Evolutionary conservation across 1,140 invertebrate genomes (phyloP).

Genomic region (Pantala flavescens): DNA sequence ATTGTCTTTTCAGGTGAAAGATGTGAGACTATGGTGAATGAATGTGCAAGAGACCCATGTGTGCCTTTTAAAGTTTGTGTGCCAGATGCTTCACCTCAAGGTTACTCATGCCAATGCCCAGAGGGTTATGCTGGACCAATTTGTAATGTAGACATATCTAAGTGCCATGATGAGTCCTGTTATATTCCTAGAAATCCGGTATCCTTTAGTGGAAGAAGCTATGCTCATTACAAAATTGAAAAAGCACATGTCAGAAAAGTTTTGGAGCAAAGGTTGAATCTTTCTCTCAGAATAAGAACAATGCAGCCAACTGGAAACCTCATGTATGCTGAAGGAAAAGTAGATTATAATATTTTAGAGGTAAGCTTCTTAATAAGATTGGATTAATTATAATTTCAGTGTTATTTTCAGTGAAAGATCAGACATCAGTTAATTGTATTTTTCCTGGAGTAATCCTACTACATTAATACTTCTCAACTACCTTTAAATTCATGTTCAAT

Average conservation of each 20-base stretch:
- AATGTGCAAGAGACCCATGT: conserved; percentile 66
- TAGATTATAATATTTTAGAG: conserved; percentile 85
- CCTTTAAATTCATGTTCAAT: too few species aligned
- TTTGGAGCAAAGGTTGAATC: conserved; percentile 68
- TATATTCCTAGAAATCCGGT: conserved; percentile 59
- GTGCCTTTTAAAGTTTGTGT: conserved; percentile 61
- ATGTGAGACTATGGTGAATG: conserved; percentile 53
- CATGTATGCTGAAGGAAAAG: conserved; percentile 71
- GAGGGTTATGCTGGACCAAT: conserved; percentile 55
- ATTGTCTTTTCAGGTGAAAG: conserved; percentile 32
- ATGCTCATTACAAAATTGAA: conserved; percentile 65
- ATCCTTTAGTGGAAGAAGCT: conserved; percentile 74
- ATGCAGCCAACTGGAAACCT: conserved; percentile 75
- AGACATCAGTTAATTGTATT: too few species aligned
- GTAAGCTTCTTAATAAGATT: conserved; percentile 35
- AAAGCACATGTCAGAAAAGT: conserved; percentile 44
- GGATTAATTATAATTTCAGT: conserved; percentile 14
- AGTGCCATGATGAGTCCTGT: conserved; percentile 53
- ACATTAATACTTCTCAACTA: too few species aligned
- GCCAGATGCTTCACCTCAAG: conserved; percentile 54
- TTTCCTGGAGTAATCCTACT: too few species aligned
- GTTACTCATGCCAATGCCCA: conserved; percentile 67
- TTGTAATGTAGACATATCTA: conserved; percentile 54
- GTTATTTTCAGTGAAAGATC: conserved; percentile 11
- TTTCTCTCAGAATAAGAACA: conserved; percentile 73